Evolutionary conservation across 2,888 invertebrate species (phyloP).

Genomic region (Cetonia aurata): DNA sequence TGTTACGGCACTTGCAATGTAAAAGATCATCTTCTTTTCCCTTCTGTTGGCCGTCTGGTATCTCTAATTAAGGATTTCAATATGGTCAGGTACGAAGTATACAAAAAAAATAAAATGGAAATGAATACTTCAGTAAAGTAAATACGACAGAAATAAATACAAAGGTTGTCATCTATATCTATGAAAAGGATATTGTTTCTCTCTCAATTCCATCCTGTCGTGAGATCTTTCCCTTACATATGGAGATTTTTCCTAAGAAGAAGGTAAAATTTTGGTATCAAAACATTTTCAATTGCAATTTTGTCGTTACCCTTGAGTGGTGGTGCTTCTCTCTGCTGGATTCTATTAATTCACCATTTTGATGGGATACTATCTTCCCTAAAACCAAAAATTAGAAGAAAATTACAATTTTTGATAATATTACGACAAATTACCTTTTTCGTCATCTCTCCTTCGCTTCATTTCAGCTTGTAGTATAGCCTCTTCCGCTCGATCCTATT

Average conservation of each 20-base stretch:
- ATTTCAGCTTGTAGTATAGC: constrained; percentile 74
- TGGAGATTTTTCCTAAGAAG: constrained; percentile 83
- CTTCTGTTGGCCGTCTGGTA: constrained; percentile 67
- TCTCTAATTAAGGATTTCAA: constrained; percentile 61
- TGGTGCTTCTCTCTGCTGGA: constrained; percentile 79
- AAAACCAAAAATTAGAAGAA: constrained; percentile 62
- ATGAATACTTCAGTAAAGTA: constrained; percentile 33
- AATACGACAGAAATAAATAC: constrained; percentile 22
- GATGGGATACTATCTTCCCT: constrained; percentile 75
- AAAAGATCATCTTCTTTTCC: constrained; percentile 65
- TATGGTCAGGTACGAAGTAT: neutral
- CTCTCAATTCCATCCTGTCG: constrained; percentile 79
- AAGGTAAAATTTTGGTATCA: constrained; percentile 29
- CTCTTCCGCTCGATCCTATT: constrained; percentile 81
- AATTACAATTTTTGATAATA: constrained; percentile 33
- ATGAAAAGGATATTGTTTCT: constrained; percentile 85
- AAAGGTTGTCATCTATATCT: constrained; percentile 39
- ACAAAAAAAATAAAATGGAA: constrained; percentile 29
- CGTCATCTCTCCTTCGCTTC: constrained; percentile 85
- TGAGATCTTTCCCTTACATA: constrained; percentile 81
- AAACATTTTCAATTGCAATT: neutral
- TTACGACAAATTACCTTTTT: constrained; percentile 71
- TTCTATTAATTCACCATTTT: constrained; percentile 83
- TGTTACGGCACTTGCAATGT: constrained; percentile 21
- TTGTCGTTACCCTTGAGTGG: constrained; percentile 76